Conservation (phyloP, 2,888 invertebrate genomes). For the Acronicta alni region DNA sequence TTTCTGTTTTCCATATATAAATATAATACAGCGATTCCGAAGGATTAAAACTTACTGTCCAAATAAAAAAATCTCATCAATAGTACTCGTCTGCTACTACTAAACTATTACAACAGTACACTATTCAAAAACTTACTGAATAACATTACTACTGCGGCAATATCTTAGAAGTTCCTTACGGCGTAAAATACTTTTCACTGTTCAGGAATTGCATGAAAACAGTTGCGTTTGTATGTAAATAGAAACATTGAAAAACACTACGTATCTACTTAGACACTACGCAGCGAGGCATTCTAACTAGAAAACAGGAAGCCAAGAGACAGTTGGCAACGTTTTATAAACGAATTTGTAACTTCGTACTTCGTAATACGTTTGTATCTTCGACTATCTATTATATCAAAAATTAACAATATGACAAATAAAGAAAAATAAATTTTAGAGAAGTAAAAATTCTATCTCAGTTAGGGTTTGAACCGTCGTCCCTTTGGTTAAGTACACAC, state of each 20-base stretch:
- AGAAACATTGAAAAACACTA: constrained; percentile 40
- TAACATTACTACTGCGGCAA: neutral
- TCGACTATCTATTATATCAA: constrained; percentile 17
- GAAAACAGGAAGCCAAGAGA: constrained; percentile 36
- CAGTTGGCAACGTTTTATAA: constrained; percentile 35
- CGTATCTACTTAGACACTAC: constrained; percentile 39
- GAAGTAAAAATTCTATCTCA: too few species aligned
- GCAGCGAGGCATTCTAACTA: constrained; percentile 15
- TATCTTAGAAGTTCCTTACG: constrained; percentile 19
- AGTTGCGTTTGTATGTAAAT: constrained; percentile 52
- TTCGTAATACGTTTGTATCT: constrained; percentile 14
- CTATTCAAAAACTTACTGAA: constrained; percentile 20
- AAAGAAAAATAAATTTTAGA: too few species aligned
- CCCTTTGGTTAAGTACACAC: too few species aligned
- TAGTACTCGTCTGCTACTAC: too few species aligned
- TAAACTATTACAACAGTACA: neutral
- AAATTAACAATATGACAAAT: constrained; percentile 7
- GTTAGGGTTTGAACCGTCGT: too few species aligned
- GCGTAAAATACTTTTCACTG: constrained; percentile 25
- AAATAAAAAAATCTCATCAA: too few species aligned
- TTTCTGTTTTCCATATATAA: too few species aligned
- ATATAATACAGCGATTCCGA: too few species aligned
- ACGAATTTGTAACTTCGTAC: too few species aligned
- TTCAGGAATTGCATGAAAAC: constrained; percentile 35
- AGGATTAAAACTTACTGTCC: too few species aligned